These are phyloP conservation scores for Pangasius sanitwongsei DNA, from an alignment of 2,797 vertebrate species.

Conservation along the genomic window DNA sequence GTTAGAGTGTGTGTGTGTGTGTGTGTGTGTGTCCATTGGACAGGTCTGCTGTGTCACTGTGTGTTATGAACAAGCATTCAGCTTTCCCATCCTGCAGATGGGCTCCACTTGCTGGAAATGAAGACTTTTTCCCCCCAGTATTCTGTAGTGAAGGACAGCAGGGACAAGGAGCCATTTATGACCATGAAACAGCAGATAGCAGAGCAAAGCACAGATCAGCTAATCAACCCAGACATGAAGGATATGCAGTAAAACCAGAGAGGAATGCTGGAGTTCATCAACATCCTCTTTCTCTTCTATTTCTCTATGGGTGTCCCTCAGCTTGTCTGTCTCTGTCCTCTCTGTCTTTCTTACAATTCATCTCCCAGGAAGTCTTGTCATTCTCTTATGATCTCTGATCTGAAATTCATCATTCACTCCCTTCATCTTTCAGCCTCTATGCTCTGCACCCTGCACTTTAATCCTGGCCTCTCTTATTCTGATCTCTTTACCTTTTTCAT, in stretches of 20 bases:
- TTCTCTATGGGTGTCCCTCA: conserved; percentile 40
- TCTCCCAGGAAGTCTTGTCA: conserved; percentile 13
- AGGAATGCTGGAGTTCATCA: conserved; percentile 23
- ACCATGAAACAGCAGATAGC: conserved; percentile 59
- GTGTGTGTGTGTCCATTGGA: not conserved
- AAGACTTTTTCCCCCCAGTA: conserved; percentile 38
- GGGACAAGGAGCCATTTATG: conserved; percentile 47
- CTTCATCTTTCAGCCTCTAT: conserved; percentile 8
- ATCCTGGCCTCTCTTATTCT: not conserved
- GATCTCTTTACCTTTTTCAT: conserved; percentile 19
- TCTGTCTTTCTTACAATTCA: conserved; percentile 6
- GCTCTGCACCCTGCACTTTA: conserved; percentile 11
- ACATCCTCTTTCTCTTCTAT: conserved; percentile 16
- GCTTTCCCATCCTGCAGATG: conserved; percentile 35
- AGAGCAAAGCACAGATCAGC: conserved; percentile 61
- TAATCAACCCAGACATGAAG: conserved; percentile 61
- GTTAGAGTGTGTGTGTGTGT: too few species aligned
- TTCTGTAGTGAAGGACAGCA: conserved; percentile 45
- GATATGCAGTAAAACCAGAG: conserved; percentile 53
- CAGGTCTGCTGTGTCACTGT: conserved; percentile 26
- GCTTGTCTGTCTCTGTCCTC: conserved; percentile 8
- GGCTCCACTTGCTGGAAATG: conserved; percentile 31
- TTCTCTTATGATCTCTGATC: conserved; percentile 44
- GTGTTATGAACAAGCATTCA: conserved; percentile 31
- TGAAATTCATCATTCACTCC: conserved; percentile 26